These are phyloP conservation scores for Anabacerthia variegaticeps DNA, from an alignment of 2,797 vertebrate genomes.

Conservation along the genomic window DNA sequence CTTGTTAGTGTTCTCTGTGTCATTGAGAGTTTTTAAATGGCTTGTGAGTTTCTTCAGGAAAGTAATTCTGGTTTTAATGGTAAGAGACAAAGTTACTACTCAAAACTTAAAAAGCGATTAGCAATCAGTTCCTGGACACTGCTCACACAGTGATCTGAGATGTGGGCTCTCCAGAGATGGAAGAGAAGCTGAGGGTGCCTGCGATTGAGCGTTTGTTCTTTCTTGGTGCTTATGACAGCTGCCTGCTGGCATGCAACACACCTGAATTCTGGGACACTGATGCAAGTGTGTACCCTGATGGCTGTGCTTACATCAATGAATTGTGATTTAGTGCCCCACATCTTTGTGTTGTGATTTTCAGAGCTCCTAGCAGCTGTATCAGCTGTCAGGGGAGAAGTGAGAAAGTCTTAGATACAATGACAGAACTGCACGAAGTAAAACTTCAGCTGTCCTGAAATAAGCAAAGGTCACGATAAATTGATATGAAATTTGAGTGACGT, in stretches of 20 bases:
- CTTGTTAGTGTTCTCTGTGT: background rate
- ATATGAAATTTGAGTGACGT: background rate
- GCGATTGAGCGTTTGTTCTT: background rate
- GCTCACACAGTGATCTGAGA: background rate
- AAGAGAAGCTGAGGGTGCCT: background rate
- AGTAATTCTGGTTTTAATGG: background rate
- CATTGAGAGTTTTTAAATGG: background rate
- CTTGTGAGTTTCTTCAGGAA: background rate
- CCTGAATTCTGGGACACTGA: background rate
- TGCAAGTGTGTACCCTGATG: background rate
- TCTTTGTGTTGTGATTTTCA: background rate
- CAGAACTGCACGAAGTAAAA: background rate
- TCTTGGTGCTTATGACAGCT: background rate
- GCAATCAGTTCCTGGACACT: background rate
- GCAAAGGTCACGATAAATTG: background rate
- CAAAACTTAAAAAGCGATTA: background rate
- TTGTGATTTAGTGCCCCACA: background rate
- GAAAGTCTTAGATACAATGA: background rate
- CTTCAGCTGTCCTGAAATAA: background rate
- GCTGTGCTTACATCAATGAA: background rate
- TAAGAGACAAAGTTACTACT: background rate
- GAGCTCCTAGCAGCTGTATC: background rate
- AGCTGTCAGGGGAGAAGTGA: background rate
- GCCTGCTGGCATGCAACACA: background rate
- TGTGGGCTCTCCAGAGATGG: background rate